phyloP scores from a whole-genome alignment of 2,888 invertebrate genomes.

The Netelia fuscicornis region DNA sequence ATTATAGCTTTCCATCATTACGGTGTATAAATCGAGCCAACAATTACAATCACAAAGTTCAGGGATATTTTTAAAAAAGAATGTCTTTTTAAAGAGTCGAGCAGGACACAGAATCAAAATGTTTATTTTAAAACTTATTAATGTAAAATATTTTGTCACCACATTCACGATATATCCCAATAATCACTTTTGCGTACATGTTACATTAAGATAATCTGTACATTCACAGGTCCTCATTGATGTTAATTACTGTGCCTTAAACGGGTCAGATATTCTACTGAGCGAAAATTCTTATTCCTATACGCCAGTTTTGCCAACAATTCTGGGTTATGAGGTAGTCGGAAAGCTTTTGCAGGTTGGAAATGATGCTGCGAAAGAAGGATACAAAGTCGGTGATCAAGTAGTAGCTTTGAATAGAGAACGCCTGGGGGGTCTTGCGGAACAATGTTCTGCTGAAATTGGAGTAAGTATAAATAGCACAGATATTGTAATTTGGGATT shows the following conservation, averaged over 20 bases:
- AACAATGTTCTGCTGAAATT: constrained; percentile 86
- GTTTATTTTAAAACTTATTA: constrained; percentile 16
- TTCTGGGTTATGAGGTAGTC: constrained; percentile 89
- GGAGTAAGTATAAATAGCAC: constrained; percentile 74
- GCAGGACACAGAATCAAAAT: background rate
- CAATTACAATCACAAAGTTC: constrained; percentile 34
- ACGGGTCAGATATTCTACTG: constrained; percentile 87
- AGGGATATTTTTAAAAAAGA: background rate
- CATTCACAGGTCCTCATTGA: constrained; percentile 87
- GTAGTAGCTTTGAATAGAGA: constrained; percentile 87
- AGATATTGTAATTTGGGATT: constrained; percentile 5
- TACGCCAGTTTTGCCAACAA: constrained; percentile 86
- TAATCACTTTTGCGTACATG: no score
- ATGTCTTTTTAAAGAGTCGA: background rate
- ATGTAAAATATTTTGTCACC: background rate
- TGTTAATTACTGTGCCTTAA: constrained; percentile 89
- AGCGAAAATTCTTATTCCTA: constrained; percentile 85
- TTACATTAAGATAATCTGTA: constrained; percentile 2
- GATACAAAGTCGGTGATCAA: constrained; percentile 87
- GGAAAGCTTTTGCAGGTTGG: constrained; percentile 88
- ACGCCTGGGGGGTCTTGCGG: constrained; percentile 87
- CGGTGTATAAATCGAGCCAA: constrained; percentile 1
- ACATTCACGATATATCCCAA: no score
- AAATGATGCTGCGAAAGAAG: constrained; percentile 83
- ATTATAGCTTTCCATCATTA: background rate